Percentiles rank a stretch among this genome's conserved stretches.
These are phyloP conservation scores for Amphipoea lucens DNA, from an alignment of 2,888 invertebrate genomes.

Conservation along the genomic window DNA sequence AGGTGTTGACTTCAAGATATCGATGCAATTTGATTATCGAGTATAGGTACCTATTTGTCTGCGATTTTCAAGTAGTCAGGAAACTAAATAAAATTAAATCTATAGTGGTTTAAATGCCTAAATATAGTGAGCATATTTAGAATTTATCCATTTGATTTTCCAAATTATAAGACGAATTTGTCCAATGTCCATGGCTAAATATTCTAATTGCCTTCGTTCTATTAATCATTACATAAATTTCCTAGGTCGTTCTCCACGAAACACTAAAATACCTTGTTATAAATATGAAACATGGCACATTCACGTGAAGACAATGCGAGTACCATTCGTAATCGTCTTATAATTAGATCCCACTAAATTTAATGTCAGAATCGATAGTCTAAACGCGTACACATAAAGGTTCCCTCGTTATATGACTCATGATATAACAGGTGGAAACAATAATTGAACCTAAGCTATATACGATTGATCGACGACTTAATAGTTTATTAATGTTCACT, in stretches of 20 bases:
- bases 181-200: neutral
- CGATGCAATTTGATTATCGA: constrained; percentile 13
- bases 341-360: constrained; percentile 53
- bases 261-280: constrained; percentile 24
- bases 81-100: neutral
- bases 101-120: neutral
- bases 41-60: neutral
- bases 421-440: constrained; percentile 29
- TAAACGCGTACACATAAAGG: constrained; percentile 20
- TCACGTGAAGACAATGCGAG: constrained; percentile 55
- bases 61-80: constrained; percentile 6
- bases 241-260: constrained; percentile 15
- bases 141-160: neutral
- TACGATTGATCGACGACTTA: constrained; percentile 16
- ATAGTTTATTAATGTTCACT: constrained; percentile 44
- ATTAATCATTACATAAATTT: constrained; percentile 20
- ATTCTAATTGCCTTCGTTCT: neutral
- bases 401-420: constrained; percentile 47
- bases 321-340: constrained; percentile 48
- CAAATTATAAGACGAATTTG: neutral
- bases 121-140: neutral
- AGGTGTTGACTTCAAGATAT: constrained; percentile 36
- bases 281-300: constrained; percentile 53
- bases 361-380: constrained; percentile 49
- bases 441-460: constrained; percentile 27